phyloP scores from a whole-genome alignment of 2,797 vertebrate species.

The Nannoperca obscura region DNA sequence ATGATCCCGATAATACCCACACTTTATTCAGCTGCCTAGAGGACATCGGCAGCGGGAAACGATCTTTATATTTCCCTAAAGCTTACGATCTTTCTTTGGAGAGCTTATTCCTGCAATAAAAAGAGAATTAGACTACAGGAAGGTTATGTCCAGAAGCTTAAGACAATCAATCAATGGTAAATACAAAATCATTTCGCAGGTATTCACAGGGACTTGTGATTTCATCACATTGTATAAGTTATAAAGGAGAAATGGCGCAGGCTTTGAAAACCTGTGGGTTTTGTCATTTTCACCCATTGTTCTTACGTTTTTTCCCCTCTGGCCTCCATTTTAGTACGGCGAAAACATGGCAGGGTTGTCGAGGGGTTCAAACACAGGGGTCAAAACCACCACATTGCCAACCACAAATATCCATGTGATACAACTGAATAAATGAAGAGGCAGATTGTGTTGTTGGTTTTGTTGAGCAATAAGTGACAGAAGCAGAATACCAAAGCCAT shows the following conservation, averaged over 20 bases:
- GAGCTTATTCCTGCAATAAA: conserved; percentile 65
- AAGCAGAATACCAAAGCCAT: background rate
- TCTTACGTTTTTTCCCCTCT: conserved; percentile 6
- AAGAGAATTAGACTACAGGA: conserved; percentile 53
- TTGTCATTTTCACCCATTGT: conserved; percentile 44
- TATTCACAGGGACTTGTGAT: conserved; percentile 34
- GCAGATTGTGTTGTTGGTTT: background rate
- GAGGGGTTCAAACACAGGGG: conserved; percentile 13
- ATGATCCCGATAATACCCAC: conserved; percentile 53
- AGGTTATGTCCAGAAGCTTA: conserved; percentile 66
- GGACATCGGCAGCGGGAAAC: conserved; percentile 28
- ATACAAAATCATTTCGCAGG: conserved; percentile 47
- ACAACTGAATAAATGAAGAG: conserved; percentile 1
- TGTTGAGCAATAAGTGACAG: conserved; percentile 7
- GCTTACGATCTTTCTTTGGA: conserved; percentile 57
- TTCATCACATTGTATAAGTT: conserved; percentile 34
- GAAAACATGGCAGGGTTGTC: conserved; percentile 18
- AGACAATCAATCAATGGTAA: conserved; percentile 55
- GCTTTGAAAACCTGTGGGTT: conserved; percentile 21
- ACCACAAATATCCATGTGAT: background rate
- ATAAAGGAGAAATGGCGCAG: background rate
- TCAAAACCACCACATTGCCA: conserved; percentile 20
- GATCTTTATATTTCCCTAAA: conserved; percentile 60
- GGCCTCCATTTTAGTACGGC: background rate
- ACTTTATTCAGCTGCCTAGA: conserved; percentile 35